phyloP scores from a whole-genome alignment of 2,888 invertebrate species.

The Linnaemya vulpina region DNA sequence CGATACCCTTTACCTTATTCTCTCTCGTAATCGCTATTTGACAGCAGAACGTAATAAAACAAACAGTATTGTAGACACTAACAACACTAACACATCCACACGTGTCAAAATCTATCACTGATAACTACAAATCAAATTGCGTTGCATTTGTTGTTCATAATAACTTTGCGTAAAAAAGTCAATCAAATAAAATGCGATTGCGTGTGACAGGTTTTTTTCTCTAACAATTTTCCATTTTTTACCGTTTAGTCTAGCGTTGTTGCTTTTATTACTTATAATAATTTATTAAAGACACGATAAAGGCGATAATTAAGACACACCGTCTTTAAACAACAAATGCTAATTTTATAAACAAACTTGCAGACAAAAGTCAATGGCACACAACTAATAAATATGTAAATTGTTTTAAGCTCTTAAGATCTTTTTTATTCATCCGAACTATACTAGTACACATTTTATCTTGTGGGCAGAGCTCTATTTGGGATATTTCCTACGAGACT shows the following conservation, averaged over 20 bases:
- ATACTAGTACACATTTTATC: too few relatives aligned
- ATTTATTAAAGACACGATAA: slow-evolving; percentile 32
- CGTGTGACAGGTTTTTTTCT: slow-evolving; percentile 45
- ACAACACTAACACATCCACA: background rate
- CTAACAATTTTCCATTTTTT: background rate
- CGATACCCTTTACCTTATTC: too few relatives aligned
- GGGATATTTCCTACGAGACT: too few relatives aligned
- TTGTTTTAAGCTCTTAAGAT: too few relatives aligned
- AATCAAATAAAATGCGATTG: slow-evolving; percentile 35
- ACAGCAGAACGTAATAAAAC: too few relatives aligned
- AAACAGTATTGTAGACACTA: background rate
- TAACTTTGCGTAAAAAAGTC: slow-evolving; percentile 34
- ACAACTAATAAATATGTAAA: background rate
- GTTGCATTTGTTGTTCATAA: slow-evolving; percentile 40
- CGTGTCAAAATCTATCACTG: slow-evolving; percentile 41
- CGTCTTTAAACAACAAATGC: slow-evolving; percentile 28
- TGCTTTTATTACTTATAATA: background rate
- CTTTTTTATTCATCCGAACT: too few relatives aligned
- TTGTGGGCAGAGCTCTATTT: too few relatives aligned
- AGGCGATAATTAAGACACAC: slow-evolving; percentile 56
- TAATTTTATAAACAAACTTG: background rate
- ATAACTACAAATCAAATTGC: slow-evolving; percentile 50
- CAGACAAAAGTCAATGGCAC: background rate
- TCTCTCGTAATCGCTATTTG: too few relatives aligned
- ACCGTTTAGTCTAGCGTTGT: background rate